Conservation (phyloP, 2,113 vertebrate species). For the Archocentrus centrarchus region DNA sequence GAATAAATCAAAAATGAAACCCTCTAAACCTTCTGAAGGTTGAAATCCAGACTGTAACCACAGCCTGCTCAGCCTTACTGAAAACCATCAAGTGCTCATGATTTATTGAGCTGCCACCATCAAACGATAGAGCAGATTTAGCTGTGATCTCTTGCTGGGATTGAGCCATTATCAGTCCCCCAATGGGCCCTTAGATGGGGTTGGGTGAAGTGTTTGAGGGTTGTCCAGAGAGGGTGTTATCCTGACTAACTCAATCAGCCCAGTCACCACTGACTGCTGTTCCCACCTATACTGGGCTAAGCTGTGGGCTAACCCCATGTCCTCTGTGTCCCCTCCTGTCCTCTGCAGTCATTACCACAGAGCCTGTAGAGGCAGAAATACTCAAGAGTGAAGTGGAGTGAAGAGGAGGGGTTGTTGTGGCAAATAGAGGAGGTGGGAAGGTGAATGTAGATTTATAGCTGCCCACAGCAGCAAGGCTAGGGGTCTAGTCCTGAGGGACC, state of each 20-base stretch:
- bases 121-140: constrained; percentile 1
- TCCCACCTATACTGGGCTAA: constrained; percentile 43
- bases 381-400: constrained; percentile 51
- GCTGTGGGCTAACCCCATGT: constrained; percentile 50
- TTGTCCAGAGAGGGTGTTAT: background rate
- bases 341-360: constrained; percentile 53
- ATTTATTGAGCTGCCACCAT: constrained; percentile 25
- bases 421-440: constrained; percentile 1
- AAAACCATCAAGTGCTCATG: constrained; percentile 12
- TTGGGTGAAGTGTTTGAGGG: background rate
- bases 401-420: constrained; percentile 35
- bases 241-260: constrained; percentile 41
- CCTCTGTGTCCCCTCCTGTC: constrained; percentile 46
- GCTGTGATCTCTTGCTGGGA: constrained; percentile 20
- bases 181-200: background rate
- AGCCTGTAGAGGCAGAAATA: constrained; percentile 41
- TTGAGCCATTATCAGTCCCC: constrained; percentile 1
- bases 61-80: background rate
- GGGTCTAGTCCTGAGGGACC: constrained; percentile 40
- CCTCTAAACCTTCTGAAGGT: background rate
- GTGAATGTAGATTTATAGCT: constrained; percentile 56
- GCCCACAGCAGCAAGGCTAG: constrained; percentile 20
- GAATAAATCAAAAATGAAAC: constrained; percentile 16
- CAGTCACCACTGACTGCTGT: constrained; percentile 7
- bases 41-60: background rate